Percentiles rank a stretch among this genome's conserved stretches.
phyloP scores from a whole-genome alignment of 2,113 vertebrate species.

The Scophthalmus maximus region DNA sequence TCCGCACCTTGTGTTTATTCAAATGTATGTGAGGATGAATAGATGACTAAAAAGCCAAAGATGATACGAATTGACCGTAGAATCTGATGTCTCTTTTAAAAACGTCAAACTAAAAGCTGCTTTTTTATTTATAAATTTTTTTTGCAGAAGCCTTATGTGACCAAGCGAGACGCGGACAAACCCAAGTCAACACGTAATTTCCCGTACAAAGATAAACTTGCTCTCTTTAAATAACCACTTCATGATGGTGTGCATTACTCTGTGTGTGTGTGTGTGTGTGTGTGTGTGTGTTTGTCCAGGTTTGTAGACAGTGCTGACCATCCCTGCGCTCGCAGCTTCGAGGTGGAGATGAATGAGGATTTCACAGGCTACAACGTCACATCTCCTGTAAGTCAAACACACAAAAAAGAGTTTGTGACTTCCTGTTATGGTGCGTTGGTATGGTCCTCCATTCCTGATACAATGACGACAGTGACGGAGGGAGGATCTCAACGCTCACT shows the following conservation, averaged over 20 bases:
- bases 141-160: slow-evolving; percentile 68
- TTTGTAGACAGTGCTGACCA: slow-evolving; percentile 12
- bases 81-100: slow-evolving; percentile 3
- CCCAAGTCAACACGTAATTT: slow-evolving; percentile 63
- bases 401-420: not conserved
- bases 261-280: slow-evolving; percentile 8
- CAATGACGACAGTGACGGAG: too few species aligned
- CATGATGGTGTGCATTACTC: not conserved
- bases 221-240: not conserved
- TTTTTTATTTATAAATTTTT: not conserved
- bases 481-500: too few species aligned
- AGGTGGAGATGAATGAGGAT: slow-evolving; percentile 51
- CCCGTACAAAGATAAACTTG: not conserved
- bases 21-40: not conserved
- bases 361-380: slow-evolving; percentile 46
- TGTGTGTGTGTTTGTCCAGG: slow-evolving; percentile 40
- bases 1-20: not conserved
- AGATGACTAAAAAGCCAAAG: not conserved
- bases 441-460: too few species aligned
- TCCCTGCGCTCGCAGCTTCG: slow-evolving; percentile 41
- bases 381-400: slow-evolving; percentile 62
- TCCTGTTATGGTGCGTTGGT: not conserved
- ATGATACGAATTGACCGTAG: not conserved
- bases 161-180: not conserved
- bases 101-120: not conserved